phyloP scores from a whole-genome alignment of 2,797 vertebrate genomes.

The Manis crassicaudata region DNA sequence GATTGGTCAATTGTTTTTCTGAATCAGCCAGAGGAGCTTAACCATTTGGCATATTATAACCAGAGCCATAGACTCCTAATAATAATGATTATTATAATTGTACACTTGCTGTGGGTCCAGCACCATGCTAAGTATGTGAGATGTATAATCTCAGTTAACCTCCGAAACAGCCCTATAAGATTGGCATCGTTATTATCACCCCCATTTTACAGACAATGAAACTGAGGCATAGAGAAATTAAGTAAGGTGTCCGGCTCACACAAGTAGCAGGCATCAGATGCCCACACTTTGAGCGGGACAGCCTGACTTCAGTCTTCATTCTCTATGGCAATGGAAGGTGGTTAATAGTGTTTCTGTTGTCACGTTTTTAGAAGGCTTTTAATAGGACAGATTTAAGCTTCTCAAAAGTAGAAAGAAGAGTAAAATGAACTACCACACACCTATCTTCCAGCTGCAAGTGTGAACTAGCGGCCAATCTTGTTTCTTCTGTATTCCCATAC shows the following conservation, averaged over 20 bases:
- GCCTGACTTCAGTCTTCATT: neutral
- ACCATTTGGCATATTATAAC: neutral
- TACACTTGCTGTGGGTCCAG: too few species aligned
- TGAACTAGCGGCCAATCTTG: neutral
- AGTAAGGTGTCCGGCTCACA: neutral
- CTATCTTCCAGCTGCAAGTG: neutral
- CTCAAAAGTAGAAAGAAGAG: neutral
- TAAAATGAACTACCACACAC: fast-evolving
- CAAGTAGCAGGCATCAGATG: neutral
- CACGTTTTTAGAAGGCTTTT: neutral
- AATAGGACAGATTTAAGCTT: neutral
- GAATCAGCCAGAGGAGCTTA: neutral
- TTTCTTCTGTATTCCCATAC: neutral
- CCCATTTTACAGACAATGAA: neutral
- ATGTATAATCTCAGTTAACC: neutral
- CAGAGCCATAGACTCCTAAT: neutral
- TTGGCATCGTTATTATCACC: neutral
- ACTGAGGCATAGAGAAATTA: neutral
- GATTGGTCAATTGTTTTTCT: neutral
- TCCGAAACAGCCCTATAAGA: neutral
- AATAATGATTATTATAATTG: neutral
- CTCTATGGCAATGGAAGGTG: neutral
- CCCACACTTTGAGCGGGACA: neutral
- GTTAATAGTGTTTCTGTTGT: neutral
- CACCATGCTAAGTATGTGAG: neutral